These are phyloP conservation scores for Pissodes strobi DNA, from an alignment of 1,140 invertebrate species.

Conservation along the genomic window DNA sequence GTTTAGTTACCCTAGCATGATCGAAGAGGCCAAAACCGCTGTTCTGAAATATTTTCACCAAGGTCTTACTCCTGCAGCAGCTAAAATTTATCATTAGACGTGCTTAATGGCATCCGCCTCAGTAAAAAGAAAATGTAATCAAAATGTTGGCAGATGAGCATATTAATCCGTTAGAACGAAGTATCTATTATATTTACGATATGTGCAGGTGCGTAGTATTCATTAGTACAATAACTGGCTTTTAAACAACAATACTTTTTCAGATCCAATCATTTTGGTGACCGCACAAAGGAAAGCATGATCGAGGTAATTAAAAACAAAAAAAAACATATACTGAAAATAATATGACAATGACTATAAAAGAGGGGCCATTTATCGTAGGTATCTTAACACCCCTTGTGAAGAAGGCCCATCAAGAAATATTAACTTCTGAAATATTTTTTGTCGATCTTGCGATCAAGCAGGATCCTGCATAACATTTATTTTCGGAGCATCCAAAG, in stretches of 20 bases:
- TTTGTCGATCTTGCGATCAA: neutral
- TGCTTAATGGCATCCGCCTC: neutral
- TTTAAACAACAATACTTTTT: neutral
- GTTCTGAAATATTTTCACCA: too few species aligned
- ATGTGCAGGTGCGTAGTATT: neutral
- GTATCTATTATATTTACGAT: neutral
- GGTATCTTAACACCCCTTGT: neutral
- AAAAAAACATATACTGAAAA: neutral
- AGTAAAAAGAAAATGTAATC: neutral
- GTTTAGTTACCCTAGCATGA: too few species aligned
- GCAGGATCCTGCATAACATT: neutral
- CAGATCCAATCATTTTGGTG: neutral
- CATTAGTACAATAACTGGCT: neutral
- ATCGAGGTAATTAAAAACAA: neutral
- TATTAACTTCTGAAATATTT: neutral
- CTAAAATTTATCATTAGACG: neutral
- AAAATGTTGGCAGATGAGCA: neutral
- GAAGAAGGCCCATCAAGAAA: neutral
- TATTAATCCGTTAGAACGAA: neutral
- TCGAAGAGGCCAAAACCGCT: too few species aligned
- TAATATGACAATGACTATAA: neutral
- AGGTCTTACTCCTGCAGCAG: neutral
- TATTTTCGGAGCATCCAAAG: neutral
- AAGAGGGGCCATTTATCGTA: neutral
- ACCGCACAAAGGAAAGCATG: neutral